These are phyloP conservation scores for Lithobates sylvaticus DNA, from an alignment of 2,797 vertebrate species.

Conservation along the genomic window DNA sequence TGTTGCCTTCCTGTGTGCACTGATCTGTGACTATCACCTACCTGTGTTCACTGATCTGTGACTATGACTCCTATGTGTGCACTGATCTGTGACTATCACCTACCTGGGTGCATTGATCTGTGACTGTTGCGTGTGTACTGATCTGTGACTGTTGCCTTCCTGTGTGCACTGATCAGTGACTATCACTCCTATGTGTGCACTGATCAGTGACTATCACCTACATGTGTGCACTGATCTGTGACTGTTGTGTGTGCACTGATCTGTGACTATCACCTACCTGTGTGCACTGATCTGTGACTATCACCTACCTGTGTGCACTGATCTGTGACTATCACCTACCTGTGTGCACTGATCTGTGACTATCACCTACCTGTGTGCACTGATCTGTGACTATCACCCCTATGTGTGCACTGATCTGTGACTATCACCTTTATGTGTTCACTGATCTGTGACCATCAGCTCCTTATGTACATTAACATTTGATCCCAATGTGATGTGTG, in stretches of 20 bases:
- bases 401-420: not conserved
- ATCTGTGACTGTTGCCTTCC: conserved; percentile 11
- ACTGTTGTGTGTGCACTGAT: not conserved
- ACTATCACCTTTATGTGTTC: not conserved
- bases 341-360: not conserved
- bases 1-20: not conserved
- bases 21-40: not conserved
- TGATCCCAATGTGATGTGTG: conserved; percentile 18
- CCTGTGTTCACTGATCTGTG: not conserved
- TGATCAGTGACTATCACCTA: not conserved
- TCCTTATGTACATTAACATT: conserved; percentile 32
- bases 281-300: not conserved
- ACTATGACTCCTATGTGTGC: not conserved
- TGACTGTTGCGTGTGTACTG: not conserved
- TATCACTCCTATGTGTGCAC: not conserved
- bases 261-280: not conserved
- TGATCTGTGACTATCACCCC: not conserved
- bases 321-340: not conserved
- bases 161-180: conserved; percentile 38
- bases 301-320: not conserved
- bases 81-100: not conserved
- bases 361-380: not conserved
- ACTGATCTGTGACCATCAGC: conserved; percentile 13
- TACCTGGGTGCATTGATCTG: not conserved
- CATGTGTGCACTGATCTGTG: not conserved